Evolutionary conservation across 2,113 vertebrate genomes (phyloP), one percentile per base, ranked within the genome.

Genomic region (Varanus salvator): DNA sequence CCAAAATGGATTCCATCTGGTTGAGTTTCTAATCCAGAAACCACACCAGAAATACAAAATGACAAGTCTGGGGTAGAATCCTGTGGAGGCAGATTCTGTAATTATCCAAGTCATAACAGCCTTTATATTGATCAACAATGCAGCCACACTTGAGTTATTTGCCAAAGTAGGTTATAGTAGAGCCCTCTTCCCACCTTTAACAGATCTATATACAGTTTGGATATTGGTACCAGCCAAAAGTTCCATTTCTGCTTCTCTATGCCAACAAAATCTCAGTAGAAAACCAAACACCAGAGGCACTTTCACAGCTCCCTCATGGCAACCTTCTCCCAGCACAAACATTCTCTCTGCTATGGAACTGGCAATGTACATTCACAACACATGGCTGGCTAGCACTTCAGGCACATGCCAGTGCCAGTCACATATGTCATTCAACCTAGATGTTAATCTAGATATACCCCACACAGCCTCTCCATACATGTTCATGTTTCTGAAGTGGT

Each of bases 271-370:
- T 19, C 3, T 9, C 57, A 66, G 3, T 3, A 64, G 17, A 72
- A 23, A 68, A 66, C 57, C 6, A 54, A 72, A 17, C 2, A 11
- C 29, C 21, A 1, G 31, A 74, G 29, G 23, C 17, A 34, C 14
- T 25, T 85, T 64, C 38, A 66, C 57, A 78, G 64, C 84, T 92
- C 84, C 82, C 87, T 80, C 74, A n/a, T n/a, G 57, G 34, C 52
- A 64, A 50, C 19, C 38, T 48, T 83, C 15, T 69, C 72, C 78
- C 72, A 27, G 84, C 87, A 78, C 72, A 50, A 91, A 89, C 80
- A 57, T 82, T 60, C 48, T 75, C 25, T 80, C 91, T n/a, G 50
- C 74, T 87, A 52, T 31, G 29, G 60, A 6, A 52, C 48, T 71
- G 15, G 29, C 1, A 44, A 44, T 44, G 38, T 44, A 31, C 25